Evolutionary conservation across 2,888 invertebrate genomes (phyloP).

Genomic region (Vanessa cardui): DNA sequence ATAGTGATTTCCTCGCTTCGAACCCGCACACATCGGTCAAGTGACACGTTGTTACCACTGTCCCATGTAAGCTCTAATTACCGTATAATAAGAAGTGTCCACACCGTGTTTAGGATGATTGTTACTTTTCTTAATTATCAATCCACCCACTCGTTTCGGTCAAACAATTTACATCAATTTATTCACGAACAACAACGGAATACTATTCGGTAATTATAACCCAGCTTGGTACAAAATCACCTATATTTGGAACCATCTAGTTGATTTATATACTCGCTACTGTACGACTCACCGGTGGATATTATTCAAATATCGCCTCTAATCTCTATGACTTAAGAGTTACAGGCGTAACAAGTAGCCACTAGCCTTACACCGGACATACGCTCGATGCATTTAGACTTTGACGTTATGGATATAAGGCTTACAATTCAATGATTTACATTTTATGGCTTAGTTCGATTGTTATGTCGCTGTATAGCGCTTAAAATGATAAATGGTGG

Average conservation of each 20-base stretch:
- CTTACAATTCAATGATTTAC: background rate
- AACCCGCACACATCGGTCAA: too few species aligned
- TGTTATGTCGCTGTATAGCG: slow-evolving; percentile 19
- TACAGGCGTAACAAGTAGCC: slow-evolving; percentile 7
- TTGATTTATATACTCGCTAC: slow-evolving; percentile 64
- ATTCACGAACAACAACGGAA: slow-evolving; percentile 25
- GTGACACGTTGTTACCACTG: too few species aligned
- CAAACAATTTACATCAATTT: slow-evolving; percentile 18
- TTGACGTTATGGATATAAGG: background rate
- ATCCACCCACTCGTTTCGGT: slow-evolving; percentile 4
- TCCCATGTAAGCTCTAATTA: too few species aligned
- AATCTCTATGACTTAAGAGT: background rate
- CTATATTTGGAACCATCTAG: slow-evolving; percentile 62
- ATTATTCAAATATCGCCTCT: background rate
- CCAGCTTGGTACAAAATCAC: slow-evolving; percentile 54
- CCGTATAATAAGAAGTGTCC: too few species aligned
- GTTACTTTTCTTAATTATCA: slow-evolving; percentile 20
- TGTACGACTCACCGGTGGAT: slow-evolving; percentile 6
- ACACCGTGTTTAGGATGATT: background rate
- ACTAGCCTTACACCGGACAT: background rate
- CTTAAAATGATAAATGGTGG: slow-evolving; percentile 39
- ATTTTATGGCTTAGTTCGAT: slow-evolving; percentile 3
- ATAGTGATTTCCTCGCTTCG: too few species aligned
- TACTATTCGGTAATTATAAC: slow-evolving; percentile 39
- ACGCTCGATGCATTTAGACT: background rate